Percentiles rank a stretch among this genome's conserved stretches.
Evolutionary conservation across 2,113 vertebrate species (phyloP).

Genomic region (Plecotus auritus): DNA sequence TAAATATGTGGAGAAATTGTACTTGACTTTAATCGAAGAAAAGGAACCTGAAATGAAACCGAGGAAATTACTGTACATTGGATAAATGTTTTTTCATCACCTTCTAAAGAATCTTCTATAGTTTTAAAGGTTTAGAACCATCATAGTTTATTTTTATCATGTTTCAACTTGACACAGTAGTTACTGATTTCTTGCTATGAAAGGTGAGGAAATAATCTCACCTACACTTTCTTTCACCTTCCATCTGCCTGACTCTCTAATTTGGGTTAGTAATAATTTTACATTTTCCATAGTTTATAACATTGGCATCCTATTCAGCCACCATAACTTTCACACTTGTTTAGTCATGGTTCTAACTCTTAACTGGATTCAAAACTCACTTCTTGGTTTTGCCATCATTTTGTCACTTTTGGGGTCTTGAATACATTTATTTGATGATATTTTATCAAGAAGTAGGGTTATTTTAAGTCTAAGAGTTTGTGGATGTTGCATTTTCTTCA

Average conservation of each 20-base stretch:
- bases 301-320: not conserved
- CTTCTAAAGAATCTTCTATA: not conserved
- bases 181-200: not conserved
- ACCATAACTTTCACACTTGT: not conserved
- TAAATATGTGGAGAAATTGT: not conserved
- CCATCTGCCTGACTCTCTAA: not conserved
- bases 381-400: not conserved
- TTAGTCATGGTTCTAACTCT: not conserved
- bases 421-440: not conserved
- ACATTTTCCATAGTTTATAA: not conserved
- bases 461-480: not conserved
- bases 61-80: not conserved
- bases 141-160: not conserved
- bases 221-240: not conserved
- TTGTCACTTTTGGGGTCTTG: not conserved
- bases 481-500: not conserved
- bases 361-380: not conserved
- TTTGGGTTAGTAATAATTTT: not conserved
- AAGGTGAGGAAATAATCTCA: not conserved
- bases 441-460: not conserved
- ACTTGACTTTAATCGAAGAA: not conserved
- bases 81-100: not conserved
- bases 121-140: not conserved
- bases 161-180: not conserved
- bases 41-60: not conserved